Base-by-base conservation (phyloP, 1,140 invertebrate species). In the Hydropsyche tenuis region DNA sequence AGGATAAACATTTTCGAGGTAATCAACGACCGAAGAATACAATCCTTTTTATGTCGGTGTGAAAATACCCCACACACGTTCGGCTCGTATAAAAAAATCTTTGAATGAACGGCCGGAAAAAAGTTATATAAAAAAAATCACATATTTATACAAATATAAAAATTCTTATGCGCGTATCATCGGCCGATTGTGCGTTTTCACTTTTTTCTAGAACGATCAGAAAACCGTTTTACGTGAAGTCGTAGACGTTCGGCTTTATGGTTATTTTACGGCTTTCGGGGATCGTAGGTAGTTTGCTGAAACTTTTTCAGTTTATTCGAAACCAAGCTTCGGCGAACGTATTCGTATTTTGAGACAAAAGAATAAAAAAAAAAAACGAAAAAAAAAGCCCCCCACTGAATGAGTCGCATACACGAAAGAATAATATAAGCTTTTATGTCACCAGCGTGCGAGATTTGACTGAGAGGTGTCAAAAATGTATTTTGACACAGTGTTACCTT, bases 401-500 rank as follows among this genome's bases (percentile, higher is more conserved):
- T 25, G 23, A 60, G 56, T 60, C 56, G 48, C 48, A 20, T 22
- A 12, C 56, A 60, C 63, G 37, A 16, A 65, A 42, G 63, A 65
- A 65, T 23, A 22, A 37, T 70, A 18, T 56, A 53, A 11, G 46
- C 30, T 73, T 65, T 53, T 73, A 37, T 73, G 56, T 73, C 71
- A 73, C 71, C 63, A 48, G 62, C 45, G 45, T 73, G 71, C 37
- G 71, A 73, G 71, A 64, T 73, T 73, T 73, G 71, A 73, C 71
- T 60, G 62, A 64, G 71, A 73, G 71, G 71, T 73, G 71, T 65
- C 71, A 73, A 73, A 73, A 73, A 48, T 56, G 43, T 46, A 70
- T 70, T 70, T 70, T 70, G 68, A 70, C 68, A 70, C 68, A 16
- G 48, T 70, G 18, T 42, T 70, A 56, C 45, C 25, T 70, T 56